Percentiles rank a stretch among this genome's conserved stretches.
phyloP scores from a whole-genome alignment of 2,113 vertebrate genomes.

The Tyto alba region DNA sequence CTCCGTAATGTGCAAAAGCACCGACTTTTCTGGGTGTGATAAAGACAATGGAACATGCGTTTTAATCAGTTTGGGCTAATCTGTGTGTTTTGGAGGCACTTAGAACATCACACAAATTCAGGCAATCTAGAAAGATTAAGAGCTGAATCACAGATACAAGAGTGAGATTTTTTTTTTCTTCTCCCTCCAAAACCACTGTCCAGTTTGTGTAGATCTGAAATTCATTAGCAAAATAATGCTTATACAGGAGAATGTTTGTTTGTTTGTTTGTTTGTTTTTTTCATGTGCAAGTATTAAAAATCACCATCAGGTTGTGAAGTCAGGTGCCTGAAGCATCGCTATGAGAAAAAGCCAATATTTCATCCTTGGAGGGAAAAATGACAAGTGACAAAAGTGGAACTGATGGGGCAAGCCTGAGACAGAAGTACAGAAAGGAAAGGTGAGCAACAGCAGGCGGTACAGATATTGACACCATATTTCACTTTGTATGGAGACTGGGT shows the following conservation, averaged over 20 bases:
- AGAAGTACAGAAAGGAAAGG: neutral
- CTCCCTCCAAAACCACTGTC: neutral
- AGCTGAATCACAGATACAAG: slow-evolving; percentile 21
- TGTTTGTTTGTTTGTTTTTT: neutral
- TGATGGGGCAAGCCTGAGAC: neutral
- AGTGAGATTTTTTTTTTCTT: neutral
- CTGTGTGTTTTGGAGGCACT: slow-evolving; percentile 36
- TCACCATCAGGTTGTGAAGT: neutral
- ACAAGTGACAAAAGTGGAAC: neutral
- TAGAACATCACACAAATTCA: slow-evolving; percentile 5
- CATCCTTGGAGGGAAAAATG: neutral
- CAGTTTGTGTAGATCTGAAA: neutral
- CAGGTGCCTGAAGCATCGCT: neutral
- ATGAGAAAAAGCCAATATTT: neutral
- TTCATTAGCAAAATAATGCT: neutral
- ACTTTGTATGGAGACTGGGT: neutral
- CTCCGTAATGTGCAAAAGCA: slow-evolving; percentile 5
- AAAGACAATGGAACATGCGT: neutral
- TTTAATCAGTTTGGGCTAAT: slow-evolving; percentile 33
- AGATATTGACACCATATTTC: neutral
- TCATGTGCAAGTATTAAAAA: neutral
- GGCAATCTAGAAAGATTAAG: neutral
- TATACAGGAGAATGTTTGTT: neutral
- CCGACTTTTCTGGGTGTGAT: slow-evolving; percentile 14
- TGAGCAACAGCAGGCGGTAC: neutral